These are phyloP conservation scores for Forbesichthys agassizii DNA, from an alignment of 2,113 vertebrate species.

Conservation along the genomic window DNA sequence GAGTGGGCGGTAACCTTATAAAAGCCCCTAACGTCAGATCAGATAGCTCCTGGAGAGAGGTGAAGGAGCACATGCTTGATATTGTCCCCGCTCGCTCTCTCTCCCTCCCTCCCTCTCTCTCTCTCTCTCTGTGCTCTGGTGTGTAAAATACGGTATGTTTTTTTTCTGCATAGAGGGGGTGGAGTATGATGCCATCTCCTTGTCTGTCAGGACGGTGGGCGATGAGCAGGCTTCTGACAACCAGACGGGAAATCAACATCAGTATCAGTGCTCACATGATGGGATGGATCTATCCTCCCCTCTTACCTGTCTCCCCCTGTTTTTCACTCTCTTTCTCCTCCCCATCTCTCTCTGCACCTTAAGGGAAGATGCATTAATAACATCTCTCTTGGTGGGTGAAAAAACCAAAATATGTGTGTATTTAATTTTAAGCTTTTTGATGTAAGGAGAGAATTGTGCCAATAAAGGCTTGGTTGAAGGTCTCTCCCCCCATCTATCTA, in stretches of 20 bases:
- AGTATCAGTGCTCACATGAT: slow-evolving; percentile 13
- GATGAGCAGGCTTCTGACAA: background rate
- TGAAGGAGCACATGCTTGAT: slow-evolving; percentile 4
- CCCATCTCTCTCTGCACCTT: background rate
- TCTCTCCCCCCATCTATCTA: too few relatives aligned
- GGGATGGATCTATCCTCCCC: background rate
- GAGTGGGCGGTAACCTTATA: slow-evolving; percentile 55
- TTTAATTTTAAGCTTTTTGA: too few relatives aligned
- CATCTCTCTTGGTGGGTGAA: too few relatives aligned
- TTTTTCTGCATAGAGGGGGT: background rate
- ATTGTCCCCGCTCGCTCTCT: background rate
- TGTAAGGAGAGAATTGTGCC: too few relatives aligned
- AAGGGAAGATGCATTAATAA: too few relatives aligned
- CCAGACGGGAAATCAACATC: slow-evolving; percentile 17
- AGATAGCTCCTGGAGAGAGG: slow-evolving; percentile 33
- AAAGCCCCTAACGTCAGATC: slow-evolving; percentile 53
- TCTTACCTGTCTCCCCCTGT: background rate
- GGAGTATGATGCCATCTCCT: slow-evolving; percentile 7
- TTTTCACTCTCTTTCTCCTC: background rate
- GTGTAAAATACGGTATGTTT: background rate
- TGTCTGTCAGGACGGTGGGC: slow-evolving; percentile 9
- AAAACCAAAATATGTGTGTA: too few relatives aligned
- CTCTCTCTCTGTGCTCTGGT: background rate
- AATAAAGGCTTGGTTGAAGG: too few relatives aligned
- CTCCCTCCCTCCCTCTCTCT: background rate